These are phyloP conservation scores for Sorex araneus DNA, from an alignment of 2,113 vertebrate genomes.

Conservation along the genomic window DNA sequence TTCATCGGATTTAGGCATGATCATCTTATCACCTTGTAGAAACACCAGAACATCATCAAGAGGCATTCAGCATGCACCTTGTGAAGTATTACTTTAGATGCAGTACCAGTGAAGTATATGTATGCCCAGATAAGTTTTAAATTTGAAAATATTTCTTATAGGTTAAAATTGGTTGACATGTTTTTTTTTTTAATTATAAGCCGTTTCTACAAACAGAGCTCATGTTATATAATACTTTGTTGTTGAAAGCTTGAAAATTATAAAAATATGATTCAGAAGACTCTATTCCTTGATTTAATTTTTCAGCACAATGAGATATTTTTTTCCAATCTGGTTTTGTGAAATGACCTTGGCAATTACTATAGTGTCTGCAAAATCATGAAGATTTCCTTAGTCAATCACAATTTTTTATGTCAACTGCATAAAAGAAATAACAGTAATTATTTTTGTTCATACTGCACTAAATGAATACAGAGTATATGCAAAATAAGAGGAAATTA, in stretches of 20 bases:
- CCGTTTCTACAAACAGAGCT: constrained; percentile 58
- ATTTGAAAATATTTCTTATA: constrained; percentile 36
- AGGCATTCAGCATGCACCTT: constrained; percentile 8
- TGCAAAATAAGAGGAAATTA: not conserved
- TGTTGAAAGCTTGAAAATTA: constrained; percentile 58
- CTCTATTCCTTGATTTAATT: constrained; percentile 58
- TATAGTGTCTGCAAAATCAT: constrained; percentile 43
- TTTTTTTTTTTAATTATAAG: constrained; percentile 33
- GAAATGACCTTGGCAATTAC: constrained; percentile 65
- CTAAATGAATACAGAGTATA: constrained; percentile 53
- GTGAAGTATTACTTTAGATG: not conserved
- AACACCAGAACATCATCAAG: constrained; percentile 51
- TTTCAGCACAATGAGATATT: constrained; percentile 72
- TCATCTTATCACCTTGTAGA: constrained; percentile 55
- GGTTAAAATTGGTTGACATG: constrained; percentile 39
- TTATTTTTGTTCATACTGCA: constrained; percentile 68
- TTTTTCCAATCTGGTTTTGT: constrained; percentile 60
- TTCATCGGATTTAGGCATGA: constrained; percentile 26
- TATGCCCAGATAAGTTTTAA: constrained; percentile 40
- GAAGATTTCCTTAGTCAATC: constrained; percentile 62
- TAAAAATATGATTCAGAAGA: constrained; percentile 76
- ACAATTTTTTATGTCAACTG: constrained; percentile 45
- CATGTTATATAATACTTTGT: constrained; percentile 57
- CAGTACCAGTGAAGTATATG: not conserved
- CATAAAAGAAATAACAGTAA: constrained; percentile 72